Evolutionary conservation across 2,113 vertebrate genomes (phyloP).

Genomic region (Toxostoma redivivum): DNA sequence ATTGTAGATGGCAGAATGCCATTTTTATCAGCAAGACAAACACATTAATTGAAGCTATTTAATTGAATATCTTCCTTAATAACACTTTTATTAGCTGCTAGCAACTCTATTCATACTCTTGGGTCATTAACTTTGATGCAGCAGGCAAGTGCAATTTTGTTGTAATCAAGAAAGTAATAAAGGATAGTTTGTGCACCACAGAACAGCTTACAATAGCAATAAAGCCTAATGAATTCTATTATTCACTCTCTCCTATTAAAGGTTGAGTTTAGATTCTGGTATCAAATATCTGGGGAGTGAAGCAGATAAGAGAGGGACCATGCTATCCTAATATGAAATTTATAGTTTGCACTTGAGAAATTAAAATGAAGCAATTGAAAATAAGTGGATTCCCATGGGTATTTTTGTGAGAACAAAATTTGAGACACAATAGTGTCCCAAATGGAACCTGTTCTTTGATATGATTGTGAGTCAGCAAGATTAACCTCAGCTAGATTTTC

Average conservation of each 20-base stretch:
- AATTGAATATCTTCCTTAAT: neutral
- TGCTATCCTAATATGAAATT: neutral
- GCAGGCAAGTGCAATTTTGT: neutral
- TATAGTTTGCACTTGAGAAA: neutral
- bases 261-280: neutral
- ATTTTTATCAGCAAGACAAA: neutral
- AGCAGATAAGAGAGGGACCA: neutral
- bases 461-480: neutral
- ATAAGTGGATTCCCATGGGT: neutral
- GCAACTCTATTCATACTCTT: neutral
- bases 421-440: neutral
- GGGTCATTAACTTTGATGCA: slow-evolving; percentile 14
- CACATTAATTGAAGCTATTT: neutral
- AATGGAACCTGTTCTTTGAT: neutral
- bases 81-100: neutral
- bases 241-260: neutral
- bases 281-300: neutral
- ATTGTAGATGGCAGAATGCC: neutral
- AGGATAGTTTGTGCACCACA: neutral
- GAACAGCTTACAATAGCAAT: neutral
- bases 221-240: neutral
- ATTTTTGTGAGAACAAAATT: neutral
- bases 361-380: neutral
- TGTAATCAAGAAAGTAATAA: neutral
- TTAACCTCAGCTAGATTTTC: neutral